Conservation (phyloP, 2,113 vertebrate species). For the Vulpes vulpes region DNA sequence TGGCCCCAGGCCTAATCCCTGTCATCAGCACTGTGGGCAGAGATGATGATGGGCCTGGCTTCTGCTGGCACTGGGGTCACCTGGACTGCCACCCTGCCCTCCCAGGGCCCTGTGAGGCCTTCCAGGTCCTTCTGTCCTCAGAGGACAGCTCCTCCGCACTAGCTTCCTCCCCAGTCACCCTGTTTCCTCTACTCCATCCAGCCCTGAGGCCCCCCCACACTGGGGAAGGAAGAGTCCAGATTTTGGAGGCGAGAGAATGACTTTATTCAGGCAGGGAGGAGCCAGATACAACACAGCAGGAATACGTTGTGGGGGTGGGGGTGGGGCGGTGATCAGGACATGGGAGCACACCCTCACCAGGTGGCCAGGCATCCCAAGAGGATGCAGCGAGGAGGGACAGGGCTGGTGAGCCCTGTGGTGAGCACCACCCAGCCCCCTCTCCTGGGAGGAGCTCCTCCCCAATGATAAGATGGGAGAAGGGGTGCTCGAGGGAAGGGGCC, state of each 20-base stretch:
- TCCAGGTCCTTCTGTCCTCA: background rate
- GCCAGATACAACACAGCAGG: background rate
- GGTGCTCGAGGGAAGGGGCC: background rate
- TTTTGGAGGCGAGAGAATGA: background rate
- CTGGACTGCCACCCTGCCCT: background rate
- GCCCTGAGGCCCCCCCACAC: background rate
- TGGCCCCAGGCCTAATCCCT: conserved; percentile 13
- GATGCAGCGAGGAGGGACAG: background rate
- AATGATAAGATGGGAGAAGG: background rate
- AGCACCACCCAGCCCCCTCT: background rate
- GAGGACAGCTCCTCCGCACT: background rate
- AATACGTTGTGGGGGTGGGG: too few relatives aligned
- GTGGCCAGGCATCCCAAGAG: background rate
- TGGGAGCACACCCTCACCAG: background rate
- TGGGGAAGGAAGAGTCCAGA: background rate
- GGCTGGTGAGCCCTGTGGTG: background rate
- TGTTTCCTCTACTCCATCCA: background rate
- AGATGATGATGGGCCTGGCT: background rate
- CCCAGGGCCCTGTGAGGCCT: fast-evolving
- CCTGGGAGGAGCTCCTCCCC: background rate
- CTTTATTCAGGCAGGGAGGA: conserved; percentile 71
- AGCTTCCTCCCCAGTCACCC: background rate
- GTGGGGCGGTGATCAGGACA: background rate
- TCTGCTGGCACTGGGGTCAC: conserved; percentile 11
- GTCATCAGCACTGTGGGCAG: conserved; percentile 67